A percentile compares a stretch with the other conserved stretches of the same genome.
Conservation (phyloP, 2,888 invertebrate species). For the Timema cristinae region DNA sequence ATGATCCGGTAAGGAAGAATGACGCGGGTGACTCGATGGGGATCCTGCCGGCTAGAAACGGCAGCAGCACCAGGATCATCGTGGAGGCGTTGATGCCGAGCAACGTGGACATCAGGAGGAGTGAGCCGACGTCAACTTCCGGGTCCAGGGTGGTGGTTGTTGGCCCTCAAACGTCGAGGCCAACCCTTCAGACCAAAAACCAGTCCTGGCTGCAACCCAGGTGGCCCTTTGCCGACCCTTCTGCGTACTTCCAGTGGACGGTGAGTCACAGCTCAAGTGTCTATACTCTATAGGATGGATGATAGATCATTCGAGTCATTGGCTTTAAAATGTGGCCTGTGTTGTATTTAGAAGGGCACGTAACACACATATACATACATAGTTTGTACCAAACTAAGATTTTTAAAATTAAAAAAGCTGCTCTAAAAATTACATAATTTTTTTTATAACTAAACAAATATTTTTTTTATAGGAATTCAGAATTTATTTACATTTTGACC, state of each 20-base stretch:
- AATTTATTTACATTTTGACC: too few species aligned
- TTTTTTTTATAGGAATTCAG: too few species aligned
- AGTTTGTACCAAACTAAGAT: too few species aligned
- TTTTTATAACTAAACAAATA: too few species aligned
- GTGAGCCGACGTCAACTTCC: constrained; percentile 32
- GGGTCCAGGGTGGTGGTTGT: constrained; percentile 34
- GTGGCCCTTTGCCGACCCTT: constrained; percentile 62
- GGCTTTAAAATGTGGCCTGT: too few species aligned
- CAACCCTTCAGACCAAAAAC: constrained; percentile 40
- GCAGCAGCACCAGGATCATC: constrained; percentile 13
- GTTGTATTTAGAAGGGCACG: too few species aligned
- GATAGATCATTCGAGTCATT: too few species aligned
- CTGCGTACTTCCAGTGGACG: constrained; percentile 64
- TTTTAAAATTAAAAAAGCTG: too few species aligned
- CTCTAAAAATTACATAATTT: too few species aligned
- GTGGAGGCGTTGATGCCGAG: constrained; percentile 34
- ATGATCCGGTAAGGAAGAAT: background rate
- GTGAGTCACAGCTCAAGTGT: constrained; percentile 45
- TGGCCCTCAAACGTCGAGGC: constrained; percentile 40
- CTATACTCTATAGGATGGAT: too few species aligned
- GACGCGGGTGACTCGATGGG: too few species aligned
- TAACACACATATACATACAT: too few species aligned
- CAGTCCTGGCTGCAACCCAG: constrained; percentile 56
- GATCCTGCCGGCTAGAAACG: background rate
- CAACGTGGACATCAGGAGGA: constrained; percentile 36